Evolutionary conservation across 2,113 vertebrate species (phyloP), one percentile per base, ranked within the genome.

Genomic region (Sceloporus tristichus): DNA sequence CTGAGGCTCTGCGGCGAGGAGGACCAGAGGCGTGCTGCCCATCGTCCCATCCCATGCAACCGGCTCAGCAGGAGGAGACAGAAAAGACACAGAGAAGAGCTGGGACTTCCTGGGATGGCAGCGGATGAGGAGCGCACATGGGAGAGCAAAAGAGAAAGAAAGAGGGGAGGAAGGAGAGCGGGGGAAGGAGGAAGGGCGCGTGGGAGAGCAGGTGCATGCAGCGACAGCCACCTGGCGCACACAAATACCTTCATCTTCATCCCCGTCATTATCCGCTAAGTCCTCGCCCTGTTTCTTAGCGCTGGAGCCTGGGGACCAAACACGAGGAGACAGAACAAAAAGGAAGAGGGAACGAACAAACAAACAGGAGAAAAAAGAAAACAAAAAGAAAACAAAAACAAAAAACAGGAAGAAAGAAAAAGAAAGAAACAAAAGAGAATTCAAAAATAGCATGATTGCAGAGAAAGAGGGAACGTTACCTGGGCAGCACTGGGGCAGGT

Each of bases 231-330:
- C 96, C 97, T 98, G 95, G 96, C 98, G 97, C 98, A 98, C 98
- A 96, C 93, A 98, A 99, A 98, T 99, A 99, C 99, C 98, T 99
- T 99, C 98, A 73, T 99, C 99, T 99, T 99, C 99, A 97, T 99
- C 99, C 97, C 98, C 99, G 97, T 99, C 98, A 98, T 99, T 99
- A 98, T 99, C 98, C 94, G 98, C 98, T 97, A 99, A 98, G 98
- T 99, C 99, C 97, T 99, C 98, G 92, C 98, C 98, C 98, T 99
- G 98, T 98, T 99, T 99, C 99, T 99, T 99, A 98, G 98, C 98
- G 97, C 98, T 98, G 97, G 97, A 96, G 97, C 99, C 99, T 99
- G 96, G 97, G 98, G 96, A 97, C 97, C 97, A 98, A 98, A 98
- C 96, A 97, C 94, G 97, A 95, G 98, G 96, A 98, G 96, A 98